Evolutionary conservation across 2,888 invertebrate species (phyloP).

Genomic region (Petrolisthes cinctipes): DNA sequence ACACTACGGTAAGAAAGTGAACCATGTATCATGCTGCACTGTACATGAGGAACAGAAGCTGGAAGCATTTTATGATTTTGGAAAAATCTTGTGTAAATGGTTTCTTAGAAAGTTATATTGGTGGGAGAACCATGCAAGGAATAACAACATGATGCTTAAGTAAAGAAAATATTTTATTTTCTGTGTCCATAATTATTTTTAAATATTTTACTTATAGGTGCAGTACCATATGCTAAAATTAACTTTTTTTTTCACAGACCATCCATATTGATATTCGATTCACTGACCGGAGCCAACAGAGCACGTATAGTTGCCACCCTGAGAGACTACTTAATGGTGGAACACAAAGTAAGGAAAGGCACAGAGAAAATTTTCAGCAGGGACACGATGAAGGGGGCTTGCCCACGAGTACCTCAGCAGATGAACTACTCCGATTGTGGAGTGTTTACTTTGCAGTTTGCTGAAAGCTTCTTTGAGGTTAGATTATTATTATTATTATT

Average conservation of each 20-base stretch:
- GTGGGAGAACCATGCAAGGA: too few relatives aligned
- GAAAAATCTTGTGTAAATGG: too few relatives aligned
- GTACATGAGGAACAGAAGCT: too few relatives aligned
- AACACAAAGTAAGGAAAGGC: slow-evolving; percentile 79
- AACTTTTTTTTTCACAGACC: slow-evolving; percentile 76
- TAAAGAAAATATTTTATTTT: too few relatives aligned
- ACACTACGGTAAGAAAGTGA: too few relatives aligned
- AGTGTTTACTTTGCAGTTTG: slow-evolving; percentile 93
- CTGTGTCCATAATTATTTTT: too few relatives aligned
- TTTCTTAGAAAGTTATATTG: too few relatives aligned
- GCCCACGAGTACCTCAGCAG: slow-evolving; percentile 96
- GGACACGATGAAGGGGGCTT: slow-evolving; percentile 86
- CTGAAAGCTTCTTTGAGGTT: slow-evolving; percentile 94
- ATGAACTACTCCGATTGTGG: slow-evolving; percentile 98
- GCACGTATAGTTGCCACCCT: slow-evolving; percentile 88
- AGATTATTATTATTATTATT: slow-evolving; percentile 42
- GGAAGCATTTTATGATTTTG: too few relatives aligned
- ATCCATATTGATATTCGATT: slow-evolving; percentile 95
- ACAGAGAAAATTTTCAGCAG: slow-evolving; percentile 81
- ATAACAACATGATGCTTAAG: too few relatives aligned
- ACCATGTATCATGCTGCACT: too few relatives aligned
- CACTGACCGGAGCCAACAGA: slow-evolving; percentile 83
- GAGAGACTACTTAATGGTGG: slow-evolving; percentile 90
- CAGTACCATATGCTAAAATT: not conserved
- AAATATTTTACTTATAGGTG: too few relatives aligned